Conservation (phyloP, 2,113 vertebrate genomes). For the Strix aluco region DNA sequence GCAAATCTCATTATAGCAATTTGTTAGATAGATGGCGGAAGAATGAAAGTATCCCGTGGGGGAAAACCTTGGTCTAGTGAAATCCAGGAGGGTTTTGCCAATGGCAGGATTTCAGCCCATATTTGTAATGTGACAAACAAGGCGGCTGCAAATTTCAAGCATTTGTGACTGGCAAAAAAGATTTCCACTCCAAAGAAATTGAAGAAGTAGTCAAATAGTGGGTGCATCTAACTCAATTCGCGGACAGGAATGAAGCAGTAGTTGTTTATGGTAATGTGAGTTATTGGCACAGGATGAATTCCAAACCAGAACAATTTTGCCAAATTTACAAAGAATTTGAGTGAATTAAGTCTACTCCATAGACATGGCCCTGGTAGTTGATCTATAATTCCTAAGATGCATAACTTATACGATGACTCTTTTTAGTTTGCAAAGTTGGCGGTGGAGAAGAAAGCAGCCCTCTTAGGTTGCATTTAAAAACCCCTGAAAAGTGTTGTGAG, state of each 20-base stretch:
- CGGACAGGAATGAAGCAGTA: background rate
- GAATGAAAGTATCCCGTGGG: accelerated
- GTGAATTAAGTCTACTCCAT: background rate
- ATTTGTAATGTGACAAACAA: conserved; percentile 9
- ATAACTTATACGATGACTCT: background rate
- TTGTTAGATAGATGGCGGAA: conserved; percentile 1
- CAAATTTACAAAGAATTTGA: background rate
- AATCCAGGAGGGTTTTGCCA: background rate
- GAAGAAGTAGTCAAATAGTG: background rate
- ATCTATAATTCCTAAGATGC: background rate
- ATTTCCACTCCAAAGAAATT: background rate
- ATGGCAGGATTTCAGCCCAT: background rate
- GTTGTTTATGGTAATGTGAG: background rate
- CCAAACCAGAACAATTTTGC: background rate
- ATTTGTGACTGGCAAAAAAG: background rate
- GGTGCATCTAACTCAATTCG: background rate
- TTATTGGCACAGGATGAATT: background rate
- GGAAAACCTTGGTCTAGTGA: background rate
- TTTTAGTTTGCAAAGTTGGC: background rate
- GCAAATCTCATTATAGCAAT: conserved; percentile 48
- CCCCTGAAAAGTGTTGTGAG: background rate
- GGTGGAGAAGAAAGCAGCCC: background rate
- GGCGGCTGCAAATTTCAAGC: background rate
- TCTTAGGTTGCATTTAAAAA: background rate
- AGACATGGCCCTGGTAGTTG: accelerated